Evolutionary conservation across 2,888 invertebrate genomes (phyloP).

Genomic region (Aspidapion aeneum): DNA sequence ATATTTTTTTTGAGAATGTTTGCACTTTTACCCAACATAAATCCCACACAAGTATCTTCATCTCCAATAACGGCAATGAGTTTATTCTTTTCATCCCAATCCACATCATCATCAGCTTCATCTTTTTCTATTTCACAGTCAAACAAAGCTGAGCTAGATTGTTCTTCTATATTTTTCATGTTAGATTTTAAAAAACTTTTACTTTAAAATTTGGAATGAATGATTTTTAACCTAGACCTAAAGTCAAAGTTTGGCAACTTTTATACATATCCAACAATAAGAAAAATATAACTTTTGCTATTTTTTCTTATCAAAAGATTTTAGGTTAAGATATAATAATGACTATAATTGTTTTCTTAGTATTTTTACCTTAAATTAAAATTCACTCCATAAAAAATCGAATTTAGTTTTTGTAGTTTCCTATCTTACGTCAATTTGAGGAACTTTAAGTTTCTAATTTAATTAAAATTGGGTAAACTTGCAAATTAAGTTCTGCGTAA

Average conservation of each 20-base stretch:
- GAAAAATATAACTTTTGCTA: too few relatives aligned
- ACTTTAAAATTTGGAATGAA: too few relatives aligned
- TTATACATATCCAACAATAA: too few relatives aligned
- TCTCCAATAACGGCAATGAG: constrained; percentile 32
- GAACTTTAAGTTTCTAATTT: constrained; percentile 22
- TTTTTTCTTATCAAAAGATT: too few relatives aligned
- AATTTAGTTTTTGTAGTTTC: constrained; percentile 6
- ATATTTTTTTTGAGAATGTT: too few relatives aligned
- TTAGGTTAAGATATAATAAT: too few relatives aligned
- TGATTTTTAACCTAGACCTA: too few relatives aligned
- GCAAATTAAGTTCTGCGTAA: constrained; percentile 19
- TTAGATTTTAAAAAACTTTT: too few relatives aligned
- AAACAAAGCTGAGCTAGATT: not conserved
- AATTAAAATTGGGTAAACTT: constrained; percentile 21
- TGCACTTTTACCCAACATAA: constrained; percentile 27
- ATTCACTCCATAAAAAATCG: too few relatives aligned
- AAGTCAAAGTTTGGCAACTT: too few relatives aligned
- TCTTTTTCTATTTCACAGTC: not conserved
- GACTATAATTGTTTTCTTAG: too few relatives aligned
- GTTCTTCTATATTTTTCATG: not conserved
- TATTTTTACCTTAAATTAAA: too few relatives aligned
- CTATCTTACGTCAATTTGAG: constrained; percentile 17
- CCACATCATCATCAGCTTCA: constrained; percentile 1
- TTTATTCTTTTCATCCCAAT: constrained; percentile 13
- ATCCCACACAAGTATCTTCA: constrained; percentile 34